Conservation (phyloP, 2,113 vertebrate genomes). For the Odocoileus hemionus region DNA sequence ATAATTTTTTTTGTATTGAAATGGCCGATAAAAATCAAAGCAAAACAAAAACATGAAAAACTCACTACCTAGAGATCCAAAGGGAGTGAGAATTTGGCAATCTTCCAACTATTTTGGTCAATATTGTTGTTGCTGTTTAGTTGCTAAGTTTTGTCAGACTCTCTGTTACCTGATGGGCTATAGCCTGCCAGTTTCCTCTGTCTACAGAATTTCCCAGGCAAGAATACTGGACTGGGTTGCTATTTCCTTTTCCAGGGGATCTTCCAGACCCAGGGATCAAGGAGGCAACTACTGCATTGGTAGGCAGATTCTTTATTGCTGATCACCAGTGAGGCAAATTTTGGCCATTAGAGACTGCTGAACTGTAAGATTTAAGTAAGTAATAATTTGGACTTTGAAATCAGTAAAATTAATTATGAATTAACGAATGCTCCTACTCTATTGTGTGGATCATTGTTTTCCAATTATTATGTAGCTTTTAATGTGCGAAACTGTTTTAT, state of each 20-base stretch:
- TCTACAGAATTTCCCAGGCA: not conserved
- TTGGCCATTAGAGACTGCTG: not conserved
- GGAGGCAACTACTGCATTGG: not conserved
- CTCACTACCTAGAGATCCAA: not conserved
- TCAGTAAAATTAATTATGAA: constrained; percentile 51
- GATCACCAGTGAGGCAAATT: not conserved
- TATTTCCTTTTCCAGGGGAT: not conserved
- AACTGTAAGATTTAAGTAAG: constrained; percentile 39
- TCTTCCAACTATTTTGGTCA: not conserved
- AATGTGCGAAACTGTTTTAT: constrained; percentile 14
- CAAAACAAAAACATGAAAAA: not conserved
- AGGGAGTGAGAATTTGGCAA: not conserved
- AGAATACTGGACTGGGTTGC: not conserved
- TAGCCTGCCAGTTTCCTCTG: not conserved
- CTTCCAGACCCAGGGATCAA: not conserved
- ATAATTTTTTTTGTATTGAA: not conserved
- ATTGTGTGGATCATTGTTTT: constrained; percentile 18
- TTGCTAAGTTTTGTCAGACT: not conserved
- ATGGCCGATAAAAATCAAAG: not conserved
- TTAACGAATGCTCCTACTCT: constrained; percentile 25
- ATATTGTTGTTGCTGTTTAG: not conserved
- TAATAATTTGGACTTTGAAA: constrained; percentile 46
- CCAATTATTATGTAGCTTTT: constrained; percentile 15
- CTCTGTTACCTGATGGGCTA: not conserved
- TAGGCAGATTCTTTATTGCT: not conserved